Evolutionary conservation across 2,113 vertebrate species (phyloP).

Genomic region (Pachycephala philippinensis): DNA sequence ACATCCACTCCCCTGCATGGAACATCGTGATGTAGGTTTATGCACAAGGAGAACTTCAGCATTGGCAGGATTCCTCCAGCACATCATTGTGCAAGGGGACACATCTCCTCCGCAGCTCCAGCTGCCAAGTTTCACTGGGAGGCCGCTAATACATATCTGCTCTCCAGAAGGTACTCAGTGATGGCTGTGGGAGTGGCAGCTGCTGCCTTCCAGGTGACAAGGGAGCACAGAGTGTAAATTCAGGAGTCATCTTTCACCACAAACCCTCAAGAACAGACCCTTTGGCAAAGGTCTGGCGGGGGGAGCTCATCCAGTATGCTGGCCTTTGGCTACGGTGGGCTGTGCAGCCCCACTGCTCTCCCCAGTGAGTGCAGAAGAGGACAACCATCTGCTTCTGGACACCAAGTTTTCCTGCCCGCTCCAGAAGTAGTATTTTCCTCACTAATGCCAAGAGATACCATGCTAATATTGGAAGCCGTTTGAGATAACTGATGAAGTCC

Average conservation of each 20-base stretch:
- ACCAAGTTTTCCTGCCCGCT: not conserved
- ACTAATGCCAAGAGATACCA: not conserved
- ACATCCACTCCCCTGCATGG: rapidly evolving
- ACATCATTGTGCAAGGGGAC: not conserved
- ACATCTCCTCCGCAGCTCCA: not conserved
- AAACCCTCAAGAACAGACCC: not conserved
- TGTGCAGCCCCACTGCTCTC: not conserved
- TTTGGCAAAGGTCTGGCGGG: not conserved
- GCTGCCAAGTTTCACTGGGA: slow-evolving; percentile 48
- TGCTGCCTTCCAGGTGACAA: not conserved
- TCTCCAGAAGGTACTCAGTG: not conserved
- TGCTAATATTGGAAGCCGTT: not conserved
- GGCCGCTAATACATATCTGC: not conserved
- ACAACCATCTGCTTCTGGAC: not conserved
- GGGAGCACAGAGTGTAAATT: not conserved
- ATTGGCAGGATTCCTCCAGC: not conserved
- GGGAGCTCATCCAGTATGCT: not conserved
- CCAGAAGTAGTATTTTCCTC: not conserved
- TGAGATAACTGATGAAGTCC: not conserved
- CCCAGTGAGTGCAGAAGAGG: not conserved
- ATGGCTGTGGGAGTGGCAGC: not conserved
- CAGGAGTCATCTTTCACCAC: not conserved
- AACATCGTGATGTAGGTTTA: not conserved
- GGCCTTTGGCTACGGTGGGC: not conserved
- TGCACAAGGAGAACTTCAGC: not conserved